Evolutionary conservation across 2,888 invertebrate species (phyloP), one percentile per base, ranked within the genome.

Genomic region (Leptopilina myrica): DNA sequence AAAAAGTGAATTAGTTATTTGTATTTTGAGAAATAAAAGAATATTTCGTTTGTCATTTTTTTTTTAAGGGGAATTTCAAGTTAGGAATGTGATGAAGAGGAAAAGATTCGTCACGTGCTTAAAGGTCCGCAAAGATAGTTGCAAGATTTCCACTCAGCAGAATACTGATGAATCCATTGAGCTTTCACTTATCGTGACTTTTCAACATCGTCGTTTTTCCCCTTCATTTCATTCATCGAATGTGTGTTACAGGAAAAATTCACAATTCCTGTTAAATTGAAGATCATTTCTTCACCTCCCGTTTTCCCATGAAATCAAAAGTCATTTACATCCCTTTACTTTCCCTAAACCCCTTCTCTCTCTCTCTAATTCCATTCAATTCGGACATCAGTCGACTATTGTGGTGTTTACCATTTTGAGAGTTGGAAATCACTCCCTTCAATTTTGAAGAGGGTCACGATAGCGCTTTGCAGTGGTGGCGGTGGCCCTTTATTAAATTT

Each of bases 401-500:
- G 56, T 40, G 40, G 33, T 56, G 40, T 59, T 73, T 73, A 2
- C 69, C n/a, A 53, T 69, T 69, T 11, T 46, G 11, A 49, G 12
- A 49, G 43, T 7, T 8, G 43, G 49, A 46, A 11, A 73, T 33
- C 7, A 9, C 56, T 59, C n/a, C 14, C 4, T 9, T 56, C 2
- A 33, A 33, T 33, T 73, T 26, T 43, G 43, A 46, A 56, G 56
- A 73, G 73, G 56, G 15, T 56, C 56, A 69, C 49, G 64, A 33
- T 49, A 20, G 49, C 53, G 15, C 33, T 33, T 33, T 33, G 33
- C 33, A 20, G 33, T 26, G 14, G 43, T 43, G 8, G 7, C 14
- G 33, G 26, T 73, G 56, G n/a, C 73, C 73, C 87, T 90, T 89
- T 89, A 90, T 90, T 88, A 90, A 90, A 90, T 90, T 90, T 89